Conservation (phyloP, 2,113 vertebrate genomes). For the mouse (Mus musculus) region DNA sequence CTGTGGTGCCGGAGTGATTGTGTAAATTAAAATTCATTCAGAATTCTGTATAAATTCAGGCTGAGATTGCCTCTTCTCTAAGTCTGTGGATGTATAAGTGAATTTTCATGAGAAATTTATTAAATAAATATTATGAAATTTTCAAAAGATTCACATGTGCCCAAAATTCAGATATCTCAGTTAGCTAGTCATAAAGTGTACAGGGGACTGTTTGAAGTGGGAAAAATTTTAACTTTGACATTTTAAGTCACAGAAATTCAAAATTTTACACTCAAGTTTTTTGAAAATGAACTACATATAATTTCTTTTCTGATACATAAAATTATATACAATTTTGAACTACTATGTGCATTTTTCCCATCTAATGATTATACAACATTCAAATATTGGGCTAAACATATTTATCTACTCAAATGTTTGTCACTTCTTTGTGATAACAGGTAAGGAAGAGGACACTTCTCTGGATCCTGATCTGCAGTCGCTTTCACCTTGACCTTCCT, state of each 20-base stretch:
- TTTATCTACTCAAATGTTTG: background rate
- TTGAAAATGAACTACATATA: too few species aligned
- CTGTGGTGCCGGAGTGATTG: background rate
- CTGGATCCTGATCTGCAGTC: background rate
- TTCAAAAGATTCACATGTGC: conserved; percentile 23
- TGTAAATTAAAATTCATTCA: conserved; percentile 57
- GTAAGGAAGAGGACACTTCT: background rate
- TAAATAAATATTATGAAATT: background rate
- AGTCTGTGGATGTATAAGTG: background rate
- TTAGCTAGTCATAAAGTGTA: background rate
- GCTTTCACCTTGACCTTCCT: background rate
- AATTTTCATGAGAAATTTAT: background rate
- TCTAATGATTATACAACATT: background rate
- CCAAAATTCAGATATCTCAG: background rate
- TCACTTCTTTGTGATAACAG: background rate
- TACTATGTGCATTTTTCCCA: background rate
- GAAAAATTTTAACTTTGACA: background rate
- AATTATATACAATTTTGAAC: background rate
- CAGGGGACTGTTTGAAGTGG: background rate
- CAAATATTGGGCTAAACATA: background rate
- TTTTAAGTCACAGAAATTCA: conserved; percentile 3
- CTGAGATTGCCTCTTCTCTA: background rate
- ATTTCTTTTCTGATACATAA: background rate
- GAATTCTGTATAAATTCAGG: conserved; percentile 42
- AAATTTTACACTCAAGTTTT: conserved; percentile 34